These are phyloP conservation scores for Sciurus niger DNA, from an alignment of 2,113 vertebrate genomes.

Conservation along the genomic window DNA sequence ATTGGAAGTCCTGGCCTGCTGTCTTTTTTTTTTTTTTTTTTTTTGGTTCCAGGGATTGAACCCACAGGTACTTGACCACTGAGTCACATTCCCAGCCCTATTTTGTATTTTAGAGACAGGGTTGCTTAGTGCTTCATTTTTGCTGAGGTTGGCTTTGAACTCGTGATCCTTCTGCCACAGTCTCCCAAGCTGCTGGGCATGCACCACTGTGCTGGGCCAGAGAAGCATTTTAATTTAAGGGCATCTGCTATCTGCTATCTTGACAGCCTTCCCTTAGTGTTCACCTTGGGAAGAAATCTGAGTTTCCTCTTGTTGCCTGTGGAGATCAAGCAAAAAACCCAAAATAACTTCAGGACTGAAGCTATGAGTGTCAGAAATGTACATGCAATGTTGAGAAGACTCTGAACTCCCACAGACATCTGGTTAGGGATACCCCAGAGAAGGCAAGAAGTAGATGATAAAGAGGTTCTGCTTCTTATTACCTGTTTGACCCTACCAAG, in stretches of 20 bases:
- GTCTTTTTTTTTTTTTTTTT: neutral
- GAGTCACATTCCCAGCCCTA: no score
- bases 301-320: slow-evolving; percentile 42
- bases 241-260: neutral
- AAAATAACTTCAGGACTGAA: slow-evolving; percentile 15
- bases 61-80: no score
- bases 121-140: no score
- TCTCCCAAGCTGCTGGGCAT: no score
- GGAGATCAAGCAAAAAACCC: slow-evolving; percentile 2
- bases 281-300: slow-evolving; percentile 33
- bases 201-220: neutral
- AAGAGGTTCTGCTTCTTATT: neutral
- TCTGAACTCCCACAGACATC: neutral
- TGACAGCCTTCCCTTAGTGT: neutral
- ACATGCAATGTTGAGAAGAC: neutral
- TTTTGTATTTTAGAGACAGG: no score
- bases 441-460: neutral
- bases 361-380: slow-evolving; percentile 13
- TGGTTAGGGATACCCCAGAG: neutral
- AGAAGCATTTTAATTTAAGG: slow-evolving; percentile 20
- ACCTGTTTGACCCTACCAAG: slow-evolving; percentile 9
- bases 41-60: no score
- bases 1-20: neutral
- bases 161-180: no score
- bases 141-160: no score